Evolutionary conservation across 2,888 invertebrate species (phyloP), one percentile per base, ranked within the genome.

Genomic region (Phoenoteleia sp.): DNA sequence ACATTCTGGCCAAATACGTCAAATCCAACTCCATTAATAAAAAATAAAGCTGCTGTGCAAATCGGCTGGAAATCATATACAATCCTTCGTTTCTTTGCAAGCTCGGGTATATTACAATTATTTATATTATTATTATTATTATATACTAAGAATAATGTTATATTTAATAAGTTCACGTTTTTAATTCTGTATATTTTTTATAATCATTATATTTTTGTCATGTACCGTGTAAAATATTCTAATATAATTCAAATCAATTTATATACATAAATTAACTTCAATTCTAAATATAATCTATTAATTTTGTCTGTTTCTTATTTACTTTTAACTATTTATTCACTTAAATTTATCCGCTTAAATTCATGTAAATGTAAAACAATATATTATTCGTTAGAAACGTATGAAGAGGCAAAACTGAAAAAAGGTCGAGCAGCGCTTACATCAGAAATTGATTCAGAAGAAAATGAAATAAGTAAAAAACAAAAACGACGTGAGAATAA

Each of bases 1-100:
- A 52, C 49, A 19, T 66, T 21, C 36, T 66, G 66, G 66, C 66
- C 66, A n/a, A 66, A 66, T 27, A 33, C 17, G 13, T n/a, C 21
- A 13, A 66, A 66, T 52, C 33, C 36, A 33, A 49, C 29, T 49
- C 17, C 17, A 3, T 66, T 66, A 21, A 36, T 66, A 66, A 66
- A 66, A 66, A 66, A 66, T 29, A 21, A 19, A 66, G 66, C 49
- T 21, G 33, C 19, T 29, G 49, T 66, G 15, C 49, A 66, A 21
- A 21, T 5, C 0, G 33, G 33, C 2, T 49, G 66, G 66, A 66
- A 49, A 66, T 33, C 19, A 2, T 66, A 49, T 17, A 13, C 17
- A 13, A 52, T 66, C n/a, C 29, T 49, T 36, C 29, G 66, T 13
- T 33, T 49, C 15, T 66, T 66, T 23, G 47, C 66, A 33, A 66